Conservation (phyloP, 2,113 vertebrate genomes). For the Lophius piscatorius region DNA sequence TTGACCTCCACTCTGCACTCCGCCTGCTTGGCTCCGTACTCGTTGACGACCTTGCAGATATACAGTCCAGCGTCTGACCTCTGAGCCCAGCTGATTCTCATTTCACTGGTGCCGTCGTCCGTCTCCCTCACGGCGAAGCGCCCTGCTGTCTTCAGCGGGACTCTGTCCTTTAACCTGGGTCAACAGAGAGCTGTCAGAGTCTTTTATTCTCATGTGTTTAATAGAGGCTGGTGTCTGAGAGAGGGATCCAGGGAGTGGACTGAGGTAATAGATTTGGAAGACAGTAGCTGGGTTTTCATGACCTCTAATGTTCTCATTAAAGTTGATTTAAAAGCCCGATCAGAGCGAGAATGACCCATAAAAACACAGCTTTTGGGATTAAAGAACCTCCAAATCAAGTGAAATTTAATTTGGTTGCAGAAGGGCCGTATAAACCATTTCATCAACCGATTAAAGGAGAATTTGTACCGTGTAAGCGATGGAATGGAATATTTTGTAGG, state of each 20-base stretch:
- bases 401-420: too few species aligned
- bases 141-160: constrained; percentile 81
- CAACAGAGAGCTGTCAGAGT: constrained; percentile 26
- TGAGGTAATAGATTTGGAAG: constrained; percentile 17
- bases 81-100: constrained; percentile 84
- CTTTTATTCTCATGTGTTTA: constrained; percentile 10
- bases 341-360: too few species aligned
- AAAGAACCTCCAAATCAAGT: too few species aligned
- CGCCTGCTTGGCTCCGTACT: constrained; percentile 85
- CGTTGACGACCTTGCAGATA: constrained; percentile 87
- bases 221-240: background rate
- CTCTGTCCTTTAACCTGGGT: constrained; percentile 87
- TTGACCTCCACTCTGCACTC: constrained; percentile 88
- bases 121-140: constrained; percentile 77
- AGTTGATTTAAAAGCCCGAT: too few species aligned
- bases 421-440: too few species aligned
- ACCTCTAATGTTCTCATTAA: too few species aligned
- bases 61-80: constrained; percentile 86
- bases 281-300: too few species aligned
- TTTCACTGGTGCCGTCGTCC: constrained; percentile 74
- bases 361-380: too few species aligned
- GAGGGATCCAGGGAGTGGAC: background rate
- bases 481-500: too few species aligned
- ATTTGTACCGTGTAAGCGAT: too few species aligned
- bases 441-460: too few species aligned